These are phyloP conservation scores for Haliclona indistincta DNA, from an alignment of 37 sponge, comb jelly and placozoan species.

Conservation along the genomic window DNA sequence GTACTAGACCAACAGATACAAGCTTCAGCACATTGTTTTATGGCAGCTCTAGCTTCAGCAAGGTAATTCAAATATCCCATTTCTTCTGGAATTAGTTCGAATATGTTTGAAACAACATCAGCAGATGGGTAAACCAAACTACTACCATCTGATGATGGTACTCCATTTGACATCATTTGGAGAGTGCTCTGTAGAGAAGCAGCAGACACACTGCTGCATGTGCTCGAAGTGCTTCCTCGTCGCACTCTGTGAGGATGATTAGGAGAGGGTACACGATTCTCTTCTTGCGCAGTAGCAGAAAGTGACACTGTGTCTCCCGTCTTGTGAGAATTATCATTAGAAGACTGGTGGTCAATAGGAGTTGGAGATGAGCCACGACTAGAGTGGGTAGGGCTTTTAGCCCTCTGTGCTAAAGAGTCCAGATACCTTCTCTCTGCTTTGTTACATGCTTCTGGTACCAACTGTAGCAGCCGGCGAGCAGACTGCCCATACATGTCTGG, in stretches of 20 bases:
- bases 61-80: constrained; percentile 43
- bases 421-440: constrained; percentile 66
- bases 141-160: neutral
- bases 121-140: neutral
- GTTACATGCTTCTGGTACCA: constrained; percentile 53
- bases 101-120: neutral
- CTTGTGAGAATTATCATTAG: neutral
- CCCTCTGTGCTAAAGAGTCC: constrained; percentile 18
- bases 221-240: neutral
- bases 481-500: constrained; percentile 60
- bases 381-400: neutral
- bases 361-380: neutral
- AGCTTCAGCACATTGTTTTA: constrained; percentile 37
- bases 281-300: constrained; percentile 5
- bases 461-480: constrained; percentile 47
- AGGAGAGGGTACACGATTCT: neutral
- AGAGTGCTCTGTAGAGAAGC: neutral
- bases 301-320: neutral
- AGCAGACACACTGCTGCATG: neutral
- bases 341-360: neutral
- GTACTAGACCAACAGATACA: constrained; percentile 70
- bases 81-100: constrained; percentile 20
- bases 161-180: no score
- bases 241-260: neutral
- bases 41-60: constrained; percentile 33